A percentile compares a stretch with the other conserved stretches of the same genome.
Evolutionary conservation across 2,888 invertebrate species (phyloP).

Genomic region (Gastrophysa polygoni): DNA sequence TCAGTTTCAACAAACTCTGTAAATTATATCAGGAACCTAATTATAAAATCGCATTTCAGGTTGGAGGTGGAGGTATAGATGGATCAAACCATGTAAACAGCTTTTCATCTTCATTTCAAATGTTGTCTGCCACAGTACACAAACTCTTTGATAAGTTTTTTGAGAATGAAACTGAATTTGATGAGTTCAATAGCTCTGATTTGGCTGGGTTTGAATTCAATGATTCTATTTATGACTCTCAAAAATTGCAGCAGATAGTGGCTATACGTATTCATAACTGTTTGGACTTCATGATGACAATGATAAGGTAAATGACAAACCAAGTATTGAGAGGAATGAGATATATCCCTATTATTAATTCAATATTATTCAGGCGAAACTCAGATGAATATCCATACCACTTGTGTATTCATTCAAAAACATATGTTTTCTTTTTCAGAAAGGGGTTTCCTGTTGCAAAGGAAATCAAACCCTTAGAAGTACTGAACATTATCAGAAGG

Average conservation of each 20-base stretch:
- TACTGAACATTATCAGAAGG: constrained; percentile 36
- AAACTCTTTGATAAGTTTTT: constrained; percentile 37
- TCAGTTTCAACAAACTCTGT: constrained; percentile 14
- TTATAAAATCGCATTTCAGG: constrained; percentile 22
- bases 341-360: too few species aligned
- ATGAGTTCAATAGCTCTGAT: constrained; percentile 21
- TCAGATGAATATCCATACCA: not conserved
- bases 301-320: constrained; percentile 40
- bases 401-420: not conserved
- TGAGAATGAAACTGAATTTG: constrained; percentile 37
- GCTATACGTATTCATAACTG: constrained; percentile 37
- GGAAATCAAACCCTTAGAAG: constrained; percentile 35
- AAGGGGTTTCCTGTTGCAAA: constrained; percentile 39
- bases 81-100: constrained; percentile 38
- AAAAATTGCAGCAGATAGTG: constrained; percentile 24
- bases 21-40: not conserved
- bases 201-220: constrained; percentile 34
- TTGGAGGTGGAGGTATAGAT: constrained; percentile 40
- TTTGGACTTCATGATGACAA: constrained; percentile 34
- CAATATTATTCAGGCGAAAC: too few species aligned
- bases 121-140: constrained; percentile 39
- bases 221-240: constrained; percentile 22
- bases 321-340: too few species aligned
- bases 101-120: constrained; percentile 37
- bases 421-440: constrained; percentile 26